Percentiles rank a stretch among this genome's conserved stretches.
These are phyloP conservation scores for Synergus itoensis DNA, from an alignment of 2,888 invertebrate genomes.

Conservation along the genomic window DNA sequence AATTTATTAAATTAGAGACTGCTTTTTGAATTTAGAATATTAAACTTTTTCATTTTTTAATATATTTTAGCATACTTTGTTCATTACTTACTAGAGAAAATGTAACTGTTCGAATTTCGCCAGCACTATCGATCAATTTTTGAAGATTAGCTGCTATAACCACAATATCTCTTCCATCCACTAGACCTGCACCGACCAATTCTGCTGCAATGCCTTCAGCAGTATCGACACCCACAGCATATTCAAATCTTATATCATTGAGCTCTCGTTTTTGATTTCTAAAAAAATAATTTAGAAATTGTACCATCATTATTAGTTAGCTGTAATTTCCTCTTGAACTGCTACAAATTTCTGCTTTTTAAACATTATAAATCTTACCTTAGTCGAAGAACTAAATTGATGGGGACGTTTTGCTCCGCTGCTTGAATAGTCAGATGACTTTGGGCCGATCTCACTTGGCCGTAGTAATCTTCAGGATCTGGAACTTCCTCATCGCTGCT, in stretches of 20 bases:
- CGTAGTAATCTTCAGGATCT: constrained; percentile 71
- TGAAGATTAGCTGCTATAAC: constrained; percentile 97
- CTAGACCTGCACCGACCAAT: constrained; percentile 95
- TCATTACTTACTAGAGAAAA: constrained; percentile 88
- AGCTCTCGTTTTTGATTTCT: constrained; percentile 94
- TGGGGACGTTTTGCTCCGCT: constrained; percentile 78
- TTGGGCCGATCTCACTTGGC: constrained; percentile 69
- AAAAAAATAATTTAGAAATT: constrained; percentile 60
- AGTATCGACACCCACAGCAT: constrained; percentile 92
- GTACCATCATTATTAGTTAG: not conserved
- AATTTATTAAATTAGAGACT: not conserved
- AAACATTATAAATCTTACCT: constrained; percentile 79
- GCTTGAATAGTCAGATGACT: constrained; percentile 68
- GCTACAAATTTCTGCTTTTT: too few relatives aligned
- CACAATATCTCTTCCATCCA: constrained; percentile 93
- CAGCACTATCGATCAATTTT: constrained; percentile 89
- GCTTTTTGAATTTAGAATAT: not conserved
- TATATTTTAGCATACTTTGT: not conserved
- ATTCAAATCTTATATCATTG: constrained; percentile 99
- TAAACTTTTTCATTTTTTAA: not conserved
- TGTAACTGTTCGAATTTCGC: constrained; percentile 86
- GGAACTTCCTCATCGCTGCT: constrained; percentile 77
- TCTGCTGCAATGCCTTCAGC: constrained; percentile 96
- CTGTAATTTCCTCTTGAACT: too few relatives aligned
- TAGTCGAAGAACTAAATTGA: constrained; percentile 93